These are phyloP conservation scores for Brienomyrus longianalis DNA, from an alignment of 2,113 vertebrate genomes.

Conservation along the genomic window DNA sequence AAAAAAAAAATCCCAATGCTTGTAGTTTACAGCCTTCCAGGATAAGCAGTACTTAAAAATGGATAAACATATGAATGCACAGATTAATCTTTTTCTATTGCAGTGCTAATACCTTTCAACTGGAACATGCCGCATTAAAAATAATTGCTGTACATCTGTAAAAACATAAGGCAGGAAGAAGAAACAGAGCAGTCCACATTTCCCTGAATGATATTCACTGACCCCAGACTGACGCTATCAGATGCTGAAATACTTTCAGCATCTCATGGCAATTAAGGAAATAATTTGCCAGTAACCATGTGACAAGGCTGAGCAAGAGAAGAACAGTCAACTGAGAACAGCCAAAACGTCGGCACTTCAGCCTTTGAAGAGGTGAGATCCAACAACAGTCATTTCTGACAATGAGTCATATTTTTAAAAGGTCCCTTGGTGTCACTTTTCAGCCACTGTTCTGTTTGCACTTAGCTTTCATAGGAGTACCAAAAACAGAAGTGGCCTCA, in stretches of 20 bases:
- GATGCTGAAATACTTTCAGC: background rate
- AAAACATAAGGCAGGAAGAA: background rate
- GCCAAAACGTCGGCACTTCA: background rate
- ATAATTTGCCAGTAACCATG: slow-evolving; percentile 11
- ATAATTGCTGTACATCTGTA: background rate
- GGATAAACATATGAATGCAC: background rate
- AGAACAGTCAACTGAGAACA: background rate
- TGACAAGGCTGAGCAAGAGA: slow-evolving; percentile 6
- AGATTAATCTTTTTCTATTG: background rate
- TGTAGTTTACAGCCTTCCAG: background rate
- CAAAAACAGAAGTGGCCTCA: background rate
- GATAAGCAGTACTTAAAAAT: background rate
- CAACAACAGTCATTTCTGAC: background rate
- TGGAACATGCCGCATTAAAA: background rate
- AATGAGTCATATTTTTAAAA: background rate
- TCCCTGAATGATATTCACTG: background rate
- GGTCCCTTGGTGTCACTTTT: background rate
- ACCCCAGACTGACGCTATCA: background rate
- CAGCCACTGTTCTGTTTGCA: background rate
- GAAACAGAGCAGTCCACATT: background rate
- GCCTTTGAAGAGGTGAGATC: background rate
- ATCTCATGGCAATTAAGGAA: background rate
- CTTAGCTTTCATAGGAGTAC: background rate
- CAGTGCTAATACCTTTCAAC: background rate
- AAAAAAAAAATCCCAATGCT: background rate